Conservation (phyloP, 2,888 invertebrate genomes). For the Xestia xanthographa region DNA sequence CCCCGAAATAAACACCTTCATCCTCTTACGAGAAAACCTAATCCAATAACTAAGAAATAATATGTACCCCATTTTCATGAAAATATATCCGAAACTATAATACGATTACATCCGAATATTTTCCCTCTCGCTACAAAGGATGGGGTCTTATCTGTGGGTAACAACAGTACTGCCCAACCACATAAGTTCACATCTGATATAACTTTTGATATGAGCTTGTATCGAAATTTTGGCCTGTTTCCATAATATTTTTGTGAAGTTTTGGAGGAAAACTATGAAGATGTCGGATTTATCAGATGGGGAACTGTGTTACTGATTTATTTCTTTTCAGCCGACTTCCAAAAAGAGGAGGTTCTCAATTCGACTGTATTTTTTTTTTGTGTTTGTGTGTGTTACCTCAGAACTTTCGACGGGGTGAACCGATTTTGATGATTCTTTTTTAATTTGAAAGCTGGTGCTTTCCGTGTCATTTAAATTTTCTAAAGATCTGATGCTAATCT, state of each 20-base stretch:
- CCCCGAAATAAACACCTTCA: conserved; percentile 12
- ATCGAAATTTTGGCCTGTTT: conserved; percentile 37
- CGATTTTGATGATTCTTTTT: too few species aligned
- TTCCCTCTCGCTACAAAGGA: conserved; percentile 4
- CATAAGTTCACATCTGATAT: conserved; percentile 39
- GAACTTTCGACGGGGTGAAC: too few species aligned
- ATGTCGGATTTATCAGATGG: conserved; percentile 8
- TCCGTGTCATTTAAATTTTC: too few species aligned
- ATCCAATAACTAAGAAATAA: conserved; percentile 14
- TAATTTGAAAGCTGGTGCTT: too few species aligned
- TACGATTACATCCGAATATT: conserved; percentile 25
- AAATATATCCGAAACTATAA: conserved; percentile 13
- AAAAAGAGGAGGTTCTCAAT: too few species aligned
- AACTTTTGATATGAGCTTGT: conserved; percentile 40
- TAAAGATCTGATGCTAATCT: too few species aligned
- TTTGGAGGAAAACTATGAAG: conserved; percentile 15
- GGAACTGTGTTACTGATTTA: not conserved
- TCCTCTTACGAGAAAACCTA: conserved; percentile 1
- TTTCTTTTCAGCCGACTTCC: too few species aligned
- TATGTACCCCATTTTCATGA: not conserved
- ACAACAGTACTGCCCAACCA: conserved; percentile 30
- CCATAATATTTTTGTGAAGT: conserved; percentile 37
- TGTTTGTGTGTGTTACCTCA: too few species aligned
- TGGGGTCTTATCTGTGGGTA: conserved; percentile 24
- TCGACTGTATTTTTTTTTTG: too few species aligned